Conservation (phyloP, 2,797 vertebrate species). For the Platalea minor region DNA sequence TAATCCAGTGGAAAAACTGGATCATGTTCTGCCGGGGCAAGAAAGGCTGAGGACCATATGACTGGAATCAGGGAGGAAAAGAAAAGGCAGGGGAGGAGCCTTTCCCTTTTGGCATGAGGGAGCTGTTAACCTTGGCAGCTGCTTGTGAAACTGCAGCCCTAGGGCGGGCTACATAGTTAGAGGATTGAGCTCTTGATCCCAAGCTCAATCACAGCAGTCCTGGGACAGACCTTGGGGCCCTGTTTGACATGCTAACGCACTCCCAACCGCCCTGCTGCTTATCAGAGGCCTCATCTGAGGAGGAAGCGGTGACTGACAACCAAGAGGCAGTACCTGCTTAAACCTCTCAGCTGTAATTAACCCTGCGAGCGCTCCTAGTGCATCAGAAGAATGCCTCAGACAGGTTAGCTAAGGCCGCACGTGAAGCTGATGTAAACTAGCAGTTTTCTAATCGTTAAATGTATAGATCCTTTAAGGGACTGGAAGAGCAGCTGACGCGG, state of each 20-base stretch:
- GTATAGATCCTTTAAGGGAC: background rate
- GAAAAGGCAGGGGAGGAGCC: background rate
- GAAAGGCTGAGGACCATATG: background rate
- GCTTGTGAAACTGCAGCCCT: background rate
- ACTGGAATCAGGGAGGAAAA: background rate
- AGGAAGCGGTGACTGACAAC: background rate
- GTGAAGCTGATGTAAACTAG: background rate
- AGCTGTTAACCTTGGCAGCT: background rate
- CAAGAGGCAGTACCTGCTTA: background rate
- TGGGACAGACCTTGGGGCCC: background rate
- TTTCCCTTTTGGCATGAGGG: background rate
- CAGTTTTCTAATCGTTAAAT: background rate
- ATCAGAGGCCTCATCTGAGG: background rate
- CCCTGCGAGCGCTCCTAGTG: background rate
- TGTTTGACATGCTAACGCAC: background rate
- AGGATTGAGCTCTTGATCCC: background rate
- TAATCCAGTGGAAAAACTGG: background rate
- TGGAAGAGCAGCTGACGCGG: background rate
- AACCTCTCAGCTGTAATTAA: background rate
- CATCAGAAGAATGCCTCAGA: background rate
- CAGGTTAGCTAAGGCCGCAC: background rate
- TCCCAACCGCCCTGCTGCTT: background rate
- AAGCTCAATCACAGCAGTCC: background rate
- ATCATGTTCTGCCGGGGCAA: background rate
- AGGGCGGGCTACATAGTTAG: accelerated